Evolutionary conservation across 64 coral and sea anemone species (phyloP).

Genomic region (Catalaphyllia jardinei): DNA sequence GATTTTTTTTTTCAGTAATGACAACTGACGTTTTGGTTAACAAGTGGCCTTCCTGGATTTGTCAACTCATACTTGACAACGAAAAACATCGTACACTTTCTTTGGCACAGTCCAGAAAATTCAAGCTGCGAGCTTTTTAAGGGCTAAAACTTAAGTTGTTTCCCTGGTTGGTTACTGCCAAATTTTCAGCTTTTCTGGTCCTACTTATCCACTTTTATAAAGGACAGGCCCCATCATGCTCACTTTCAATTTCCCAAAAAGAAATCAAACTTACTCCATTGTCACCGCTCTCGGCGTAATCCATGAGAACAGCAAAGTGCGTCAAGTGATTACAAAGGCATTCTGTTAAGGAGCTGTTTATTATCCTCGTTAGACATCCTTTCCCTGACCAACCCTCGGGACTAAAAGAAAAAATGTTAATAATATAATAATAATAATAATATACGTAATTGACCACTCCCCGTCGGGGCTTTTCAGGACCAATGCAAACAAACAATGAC

Average conservation of each 20-base stretch:
- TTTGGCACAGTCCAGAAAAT: too few species aligned
- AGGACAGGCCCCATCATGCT: background rate
- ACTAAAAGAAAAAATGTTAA: background rate
- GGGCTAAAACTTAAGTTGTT: too few species aligned
- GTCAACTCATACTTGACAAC: too few species aligned
- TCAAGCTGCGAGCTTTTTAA: background rate
- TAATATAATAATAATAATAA: too few species aligned
- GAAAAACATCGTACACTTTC: too few species aligned
- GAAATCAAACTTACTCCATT: background rate
- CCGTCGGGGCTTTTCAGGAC: too few species aligned
- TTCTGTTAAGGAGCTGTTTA: background rate
- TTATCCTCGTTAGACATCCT: constrained; percentile 9
- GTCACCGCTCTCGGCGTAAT: background rate
- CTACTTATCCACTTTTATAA: background rate
- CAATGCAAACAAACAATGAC: too few species aligned
- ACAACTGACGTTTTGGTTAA: too few species aligned
- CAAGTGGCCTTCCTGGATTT: too few species aligned
- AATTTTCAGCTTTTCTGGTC: background rate
- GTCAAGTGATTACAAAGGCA: constrained; percentile 72
- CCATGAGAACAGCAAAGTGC: constrained; percentile 65
- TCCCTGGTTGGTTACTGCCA: background rate
- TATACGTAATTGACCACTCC: too few species aligned
- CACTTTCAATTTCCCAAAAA: background rate
- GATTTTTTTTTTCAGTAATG: too few species aligned
- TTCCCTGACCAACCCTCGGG: constrained; percentile 25